A percentile compares a stretch with the other conserved stretches of the same genome.
These are phyloP conservation scores for Callionymus lyra DNA, from an alignment of 2,113 vertebrate species.

Conservation along the genomic window DNA sequence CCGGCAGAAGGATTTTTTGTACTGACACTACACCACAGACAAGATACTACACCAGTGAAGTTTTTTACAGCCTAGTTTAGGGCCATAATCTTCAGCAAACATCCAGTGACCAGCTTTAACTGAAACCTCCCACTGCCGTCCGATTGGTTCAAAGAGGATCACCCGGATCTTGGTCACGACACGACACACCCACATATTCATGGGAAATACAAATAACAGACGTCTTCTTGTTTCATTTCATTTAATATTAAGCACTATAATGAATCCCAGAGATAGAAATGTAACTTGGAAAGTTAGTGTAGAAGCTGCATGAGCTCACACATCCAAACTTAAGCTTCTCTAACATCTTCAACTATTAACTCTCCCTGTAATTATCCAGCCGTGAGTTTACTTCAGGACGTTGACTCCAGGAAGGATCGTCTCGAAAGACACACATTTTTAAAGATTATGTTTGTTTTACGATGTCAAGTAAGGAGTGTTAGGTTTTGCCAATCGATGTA, in stretches of 20 bases:
- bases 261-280: too few species aligned
- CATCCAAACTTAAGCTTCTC: conserved; percentile 1
- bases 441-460: too few species aligned
- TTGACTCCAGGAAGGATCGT: too few species aligned
- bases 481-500: too few species aligned
- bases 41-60: conserved; percentile 11
- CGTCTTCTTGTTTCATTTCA: too few species aligned
- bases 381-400: conserved; percentile 11
- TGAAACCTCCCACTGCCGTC: conserved; percentile 6
- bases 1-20: conserved; percentile 14
- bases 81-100: conserved; percentile 23
- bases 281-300: too few species aligned
- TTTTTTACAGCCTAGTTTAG: conserved; percentile 9
- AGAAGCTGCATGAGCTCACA: background rate
- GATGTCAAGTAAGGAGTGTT: too few species aligned
- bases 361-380: background rate
- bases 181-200: conserved; percentile 13
- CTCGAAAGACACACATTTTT: too few species aligned
- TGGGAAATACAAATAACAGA: too few species aligned
- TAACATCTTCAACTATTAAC: too few species aligned
- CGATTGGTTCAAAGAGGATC: conserved; percentile 46
- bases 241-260: too few species aligned
- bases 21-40: conserved; percentile 1
- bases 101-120: conserved; percentile 15
- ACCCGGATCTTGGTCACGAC: conserved; percentile 20